Conservation (phyloP, 2,797 vertebrate genomes). For the Epinephelus coioides region DNA sequence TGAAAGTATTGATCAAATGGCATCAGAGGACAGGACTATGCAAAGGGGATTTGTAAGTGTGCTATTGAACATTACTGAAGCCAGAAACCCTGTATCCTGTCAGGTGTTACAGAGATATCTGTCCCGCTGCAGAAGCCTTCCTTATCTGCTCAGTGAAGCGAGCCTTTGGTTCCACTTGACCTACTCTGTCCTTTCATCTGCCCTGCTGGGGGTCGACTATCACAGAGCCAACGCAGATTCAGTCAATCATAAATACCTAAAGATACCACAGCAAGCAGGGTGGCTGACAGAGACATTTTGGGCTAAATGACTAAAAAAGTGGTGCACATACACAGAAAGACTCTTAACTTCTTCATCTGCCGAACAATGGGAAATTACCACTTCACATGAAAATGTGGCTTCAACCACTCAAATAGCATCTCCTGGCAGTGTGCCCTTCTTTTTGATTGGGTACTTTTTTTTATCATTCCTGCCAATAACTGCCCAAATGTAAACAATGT, state of each 20-base stretch:
- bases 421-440: background rate
- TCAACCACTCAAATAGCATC: background rate
- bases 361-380: no score
- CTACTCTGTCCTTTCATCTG: conserved; percentile 56
- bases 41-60: background rate
- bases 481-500: background rate
- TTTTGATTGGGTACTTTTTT: conserved; percentile 2
- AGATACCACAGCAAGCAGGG: conserved; percentile 12
- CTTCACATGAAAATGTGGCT: background rate
- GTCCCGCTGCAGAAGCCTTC: conserved; percentile 39
- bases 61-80: background rate
- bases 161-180: conserved; percentile 64
- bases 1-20: background rate
- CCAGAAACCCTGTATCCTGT: conserved; percentile 53
- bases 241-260: conserved; percentile 51
- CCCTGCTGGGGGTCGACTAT: conserved; percentile 36
- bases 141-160: conserved; percentile 62
- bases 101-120: conserved; percentile 59
- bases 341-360: background rate
- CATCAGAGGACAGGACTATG: conserved; percentile 1
- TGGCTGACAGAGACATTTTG: background rate
- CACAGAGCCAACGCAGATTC: conserved; percentile 32
- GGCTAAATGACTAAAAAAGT: no score
- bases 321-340: no score
- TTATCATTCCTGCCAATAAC: background rate